Evolutionary conservation across 2,888 invertebrate species (phyloP).

Genomic region (Trichopria drosophilae): DNA sequence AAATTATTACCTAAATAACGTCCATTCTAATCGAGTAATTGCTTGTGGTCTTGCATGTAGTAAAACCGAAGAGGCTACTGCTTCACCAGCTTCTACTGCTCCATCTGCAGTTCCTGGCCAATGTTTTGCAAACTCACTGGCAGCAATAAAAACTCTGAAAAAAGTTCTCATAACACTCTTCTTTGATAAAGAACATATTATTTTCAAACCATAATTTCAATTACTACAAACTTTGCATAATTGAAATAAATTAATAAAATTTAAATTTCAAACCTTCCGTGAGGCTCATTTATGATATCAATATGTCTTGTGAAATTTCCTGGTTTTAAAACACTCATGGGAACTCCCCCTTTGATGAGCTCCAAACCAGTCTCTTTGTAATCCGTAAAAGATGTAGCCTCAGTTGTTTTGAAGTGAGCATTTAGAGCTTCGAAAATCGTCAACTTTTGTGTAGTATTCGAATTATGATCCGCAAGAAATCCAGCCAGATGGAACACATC

Average conservation of each 20-base stretch:
- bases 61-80: constrained; percentile 38
- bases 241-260: neutral
- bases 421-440: constrained; percentile 28
- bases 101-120: constrained; percentile 50
- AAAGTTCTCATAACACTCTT: neutral
- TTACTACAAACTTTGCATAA: neutral
- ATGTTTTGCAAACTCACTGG: constrained; percentile 45
- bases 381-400: too few species aligned
- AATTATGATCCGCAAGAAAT: constrained; percentile 28
- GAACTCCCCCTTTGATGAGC: constrained; percentile 26
- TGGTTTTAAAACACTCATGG: constrained; percentile 43
- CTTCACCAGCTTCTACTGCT: constrained; percentile 45
- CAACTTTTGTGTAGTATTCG: neutral
- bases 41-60: constrained; percentile 43
- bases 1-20: constrained; percentile 56
- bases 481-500: constrained; percentile 37
- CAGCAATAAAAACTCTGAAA: constrained; percentile 44
- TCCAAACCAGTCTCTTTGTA: constrained; percentile 28
- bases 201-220: too few species aligned
- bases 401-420: too few species aligned
- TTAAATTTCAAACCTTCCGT: constrained; percentile 41
- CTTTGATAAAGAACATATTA: neutral
- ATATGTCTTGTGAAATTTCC: constrained; percentile 29
- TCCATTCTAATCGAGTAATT: constrained; percentile 36
- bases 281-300: constrained; percentile 31